Evolutionary conservation across 1,140 invertebrate species (phyloP).

Genomic region (Bombus pyrosoma): DNA sequence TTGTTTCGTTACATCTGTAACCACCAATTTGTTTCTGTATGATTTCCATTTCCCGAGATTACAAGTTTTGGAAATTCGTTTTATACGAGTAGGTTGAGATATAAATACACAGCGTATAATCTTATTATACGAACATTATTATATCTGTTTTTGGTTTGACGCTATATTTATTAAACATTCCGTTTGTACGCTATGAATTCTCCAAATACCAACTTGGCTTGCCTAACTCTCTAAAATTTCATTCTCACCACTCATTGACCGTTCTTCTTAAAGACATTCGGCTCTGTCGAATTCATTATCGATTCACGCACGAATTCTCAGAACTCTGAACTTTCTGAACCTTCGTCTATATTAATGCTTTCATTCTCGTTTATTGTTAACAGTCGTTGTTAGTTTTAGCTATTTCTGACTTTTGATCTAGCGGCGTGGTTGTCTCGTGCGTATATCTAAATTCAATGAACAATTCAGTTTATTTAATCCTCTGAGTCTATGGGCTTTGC

Average conservation of each 20-base stretch:
- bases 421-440: neutral
- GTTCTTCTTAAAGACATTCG: neutral
- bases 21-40: no score
- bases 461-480: neutral
- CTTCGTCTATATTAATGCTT: neutral
- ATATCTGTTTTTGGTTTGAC: no score
- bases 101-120: no score
- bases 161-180: neutral
- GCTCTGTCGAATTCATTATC: no score
- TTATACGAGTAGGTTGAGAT: no score
- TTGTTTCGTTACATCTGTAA: no score
- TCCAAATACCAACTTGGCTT: neutral
- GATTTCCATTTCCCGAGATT: no score
- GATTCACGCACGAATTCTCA: no score
- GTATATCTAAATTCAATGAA: neutral
- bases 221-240: neutral
- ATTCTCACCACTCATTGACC: neutral
- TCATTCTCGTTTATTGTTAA: neutral
- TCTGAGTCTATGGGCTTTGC: no score
- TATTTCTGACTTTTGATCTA: neutral
- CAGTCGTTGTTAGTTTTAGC: neutral
- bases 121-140: no score
- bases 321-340: neutral
- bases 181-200: neutral
- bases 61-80: no score